These are phyloP conservation scores for Pseudorasbora parva DNA, from an alignment of 2,113 vertebrate genomes.

Conservation along the genomic window DNA sequence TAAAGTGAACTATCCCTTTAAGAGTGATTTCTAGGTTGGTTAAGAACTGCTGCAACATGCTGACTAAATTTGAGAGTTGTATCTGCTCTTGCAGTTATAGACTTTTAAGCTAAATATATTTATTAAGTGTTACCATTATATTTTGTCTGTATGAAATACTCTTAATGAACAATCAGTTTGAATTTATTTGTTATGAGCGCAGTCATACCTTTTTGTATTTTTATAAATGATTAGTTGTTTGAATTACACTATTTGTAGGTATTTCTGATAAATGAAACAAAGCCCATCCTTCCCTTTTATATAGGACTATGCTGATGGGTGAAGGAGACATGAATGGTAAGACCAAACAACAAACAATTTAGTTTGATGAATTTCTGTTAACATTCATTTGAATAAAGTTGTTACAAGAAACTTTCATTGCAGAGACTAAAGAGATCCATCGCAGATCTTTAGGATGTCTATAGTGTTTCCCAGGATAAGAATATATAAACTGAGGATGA, in stretches of 20 bases:
- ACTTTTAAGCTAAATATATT: background rate
- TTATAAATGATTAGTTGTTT: background rate
- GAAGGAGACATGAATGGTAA: background rate
- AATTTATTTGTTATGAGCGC: background rate
- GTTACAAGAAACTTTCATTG: background rate
- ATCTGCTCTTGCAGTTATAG: background rate
- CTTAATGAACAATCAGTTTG: background rate
- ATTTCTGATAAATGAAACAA: background rate
- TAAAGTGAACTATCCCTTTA: too few species aligned
- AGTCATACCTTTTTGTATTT: background rate
- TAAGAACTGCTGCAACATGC: background rate
- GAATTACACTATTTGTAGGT: background rate
- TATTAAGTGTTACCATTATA: background rate
- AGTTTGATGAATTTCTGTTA: background rate
- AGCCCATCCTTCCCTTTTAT: background rate
- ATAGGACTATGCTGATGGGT: background rate
- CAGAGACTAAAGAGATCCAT: background rate
- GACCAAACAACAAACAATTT: background rate
- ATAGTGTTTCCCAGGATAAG: background rate
- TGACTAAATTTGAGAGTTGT: background rate
- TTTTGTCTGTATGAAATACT: background rate
- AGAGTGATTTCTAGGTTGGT: background rate
- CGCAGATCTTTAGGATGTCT: background rate
- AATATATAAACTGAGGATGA: slow-evolving; percentile 11
- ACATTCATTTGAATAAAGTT: background rate